phyloP scores from a whole-genome alignment of 35 echinoderm and acorn worm genomes.

The Eucidaris tribuloides region DNA sequence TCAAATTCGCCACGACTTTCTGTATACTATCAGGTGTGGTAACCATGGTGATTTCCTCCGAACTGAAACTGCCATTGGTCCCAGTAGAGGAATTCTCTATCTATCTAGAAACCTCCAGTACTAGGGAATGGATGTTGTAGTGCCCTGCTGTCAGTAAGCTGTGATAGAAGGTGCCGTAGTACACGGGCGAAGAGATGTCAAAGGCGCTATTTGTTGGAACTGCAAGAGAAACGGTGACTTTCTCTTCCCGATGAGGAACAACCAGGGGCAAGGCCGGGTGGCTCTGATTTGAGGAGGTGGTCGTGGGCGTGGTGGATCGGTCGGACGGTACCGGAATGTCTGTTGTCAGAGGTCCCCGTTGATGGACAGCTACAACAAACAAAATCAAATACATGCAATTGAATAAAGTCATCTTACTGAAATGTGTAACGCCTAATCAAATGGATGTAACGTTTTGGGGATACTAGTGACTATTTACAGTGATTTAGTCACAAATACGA shows the following conservation, averaged over 20 bases:
- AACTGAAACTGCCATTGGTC: too few relatives aligned
- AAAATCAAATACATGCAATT: too few relatives aligned
- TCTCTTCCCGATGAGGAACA: conserved; percentile 7
- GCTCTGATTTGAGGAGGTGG: neutral
- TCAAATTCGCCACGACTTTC: conserved; percentile 75
- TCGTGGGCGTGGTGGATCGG: neutral
- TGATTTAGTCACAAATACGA: too few relatives aligned
- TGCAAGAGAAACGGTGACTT: neutral
- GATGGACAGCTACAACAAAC: conserved; percentile 95
- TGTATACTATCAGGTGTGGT: conserved; percentile 57
- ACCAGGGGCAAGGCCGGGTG: conserved; percentile 20
- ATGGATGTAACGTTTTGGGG: too few relatives aligned
- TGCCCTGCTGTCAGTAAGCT: conserved; percentile 93
- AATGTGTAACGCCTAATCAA: too few relatives aligned
- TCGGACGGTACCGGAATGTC: neutral
- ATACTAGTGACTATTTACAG: too few relatives aligned
- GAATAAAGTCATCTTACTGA: too few relatives aligned
- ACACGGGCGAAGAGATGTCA: conserved; percentile 70
- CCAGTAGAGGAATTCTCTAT: neutral
- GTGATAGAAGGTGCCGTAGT: conserved; percentile 99
- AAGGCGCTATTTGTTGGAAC: neutral
- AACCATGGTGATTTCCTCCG: neutral
- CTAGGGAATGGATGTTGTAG: conserved; percentile 86
- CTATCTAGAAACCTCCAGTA: conserved; percentile 46
- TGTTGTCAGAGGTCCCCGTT: neutral